Evolutionary conservation across 2,797 vertebrate species (phyloP).

Genomic region (Galaxias olidus): DNA sequence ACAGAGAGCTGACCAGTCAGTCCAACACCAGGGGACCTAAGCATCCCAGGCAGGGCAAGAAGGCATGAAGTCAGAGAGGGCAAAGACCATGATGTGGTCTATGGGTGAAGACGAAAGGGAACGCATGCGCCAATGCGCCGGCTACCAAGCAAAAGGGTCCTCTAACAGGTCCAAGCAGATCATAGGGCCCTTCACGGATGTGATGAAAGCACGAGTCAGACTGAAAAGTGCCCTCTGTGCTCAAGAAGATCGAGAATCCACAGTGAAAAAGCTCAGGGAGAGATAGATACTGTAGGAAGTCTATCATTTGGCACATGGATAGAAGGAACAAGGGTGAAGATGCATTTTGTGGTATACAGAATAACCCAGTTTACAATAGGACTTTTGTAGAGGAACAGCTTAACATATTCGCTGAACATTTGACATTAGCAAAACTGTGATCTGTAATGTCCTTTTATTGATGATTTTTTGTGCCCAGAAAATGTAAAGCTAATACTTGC

Average conservation of each 20-base stretch:
- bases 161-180: too few relatives aligned
- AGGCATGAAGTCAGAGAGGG: slow-evolving; percentile 40
- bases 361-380: neutral
- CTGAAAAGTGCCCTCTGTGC: neutral
- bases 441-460: slow-evolving; percentile 40
- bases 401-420: slow-evolving; percentile 8
- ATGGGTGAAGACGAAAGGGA: slow-evolving; percentile 22
- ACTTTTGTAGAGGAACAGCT: neutral
- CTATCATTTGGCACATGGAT: slow-evolving; percentile 5
- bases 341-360: neutral
- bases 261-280: neutral
- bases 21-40: slow-evolving; percentile 42
- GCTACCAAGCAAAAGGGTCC: neutral
- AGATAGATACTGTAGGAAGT: slow-evolving; percentile 20
- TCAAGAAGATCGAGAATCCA: neutral
- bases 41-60: slow-evolving; percentile 27
- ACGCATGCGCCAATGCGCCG: slow-evolving; percentile 19
- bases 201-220: neutral
- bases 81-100: slow-evolving; percentile 19
- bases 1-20: slow-evolving; percentile 68
- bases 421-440: slow-evolving; percentile 39
- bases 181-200: too few relatives aligned
- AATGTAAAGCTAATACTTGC: neutral
- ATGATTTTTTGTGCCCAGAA: slow-evolving; percentile 33
- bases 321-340: slow-evolving; percentile 4